phyloP scores from a whole-genome alignment of 64 coral and sea anemone genomes.

The Stichodactyla helianthus region DNA sequence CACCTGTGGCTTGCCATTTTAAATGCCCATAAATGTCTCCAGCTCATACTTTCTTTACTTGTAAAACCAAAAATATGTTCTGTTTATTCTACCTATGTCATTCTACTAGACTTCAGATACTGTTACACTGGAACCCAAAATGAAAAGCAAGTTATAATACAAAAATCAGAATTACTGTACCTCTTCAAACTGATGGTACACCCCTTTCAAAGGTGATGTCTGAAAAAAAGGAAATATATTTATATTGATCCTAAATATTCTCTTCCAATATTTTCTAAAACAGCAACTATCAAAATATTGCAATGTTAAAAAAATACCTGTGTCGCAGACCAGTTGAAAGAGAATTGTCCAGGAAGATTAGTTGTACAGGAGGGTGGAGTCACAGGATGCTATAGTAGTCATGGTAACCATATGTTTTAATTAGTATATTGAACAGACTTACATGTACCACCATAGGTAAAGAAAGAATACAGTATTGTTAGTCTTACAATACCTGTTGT shows the following conservation, averaged over 20 bases:
- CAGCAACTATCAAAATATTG: neutral
- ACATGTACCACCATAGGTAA: too few species aligned
- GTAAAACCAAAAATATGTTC: too few species aligned
- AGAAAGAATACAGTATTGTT: too few species aligned
- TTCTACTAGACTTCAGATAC: too few species aligned
- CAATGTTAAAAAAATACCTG: slow-evolving; percentile 1
- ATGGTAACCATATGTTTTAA: neutral
- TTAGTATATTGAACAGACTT: neutral
- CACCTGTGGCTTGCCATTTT: too few species aligned
- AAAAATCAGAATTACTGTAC: neutral
- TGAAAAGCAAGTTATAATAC: neutral
- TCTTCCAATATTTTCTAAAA: neutral
- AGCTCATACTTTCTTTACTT: too few species aligned
- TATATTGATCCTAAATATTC: neutral
- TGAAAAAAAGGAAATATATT: neutral
- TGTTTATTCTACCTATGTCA: too few species aligned
- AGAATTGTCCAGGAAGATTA: slow-evolving; percentile 59
- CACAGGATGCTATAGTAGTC: slow-evolving; percentile 38
- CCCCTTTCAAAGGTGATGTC: slow-evolving; percentile 25
- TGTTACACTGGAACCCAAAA: too few species aligned
- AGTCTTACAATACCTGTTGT: slow-evolving; percentile 27
- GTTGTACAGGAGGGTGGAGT: slow-evolving; percentile 47
- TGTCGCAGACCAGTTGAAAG: slow-evolving; percentile 21
- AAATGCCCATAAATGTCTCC: too few species aligned
- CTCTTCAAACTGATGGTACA: slow-evolving; percentile 50